Percentiles rank a stretch among this genome's conserved stretches.
Conservation (phyloP, 2,888 invertebrate genomes). For the Oasisia sp. region DNA sequence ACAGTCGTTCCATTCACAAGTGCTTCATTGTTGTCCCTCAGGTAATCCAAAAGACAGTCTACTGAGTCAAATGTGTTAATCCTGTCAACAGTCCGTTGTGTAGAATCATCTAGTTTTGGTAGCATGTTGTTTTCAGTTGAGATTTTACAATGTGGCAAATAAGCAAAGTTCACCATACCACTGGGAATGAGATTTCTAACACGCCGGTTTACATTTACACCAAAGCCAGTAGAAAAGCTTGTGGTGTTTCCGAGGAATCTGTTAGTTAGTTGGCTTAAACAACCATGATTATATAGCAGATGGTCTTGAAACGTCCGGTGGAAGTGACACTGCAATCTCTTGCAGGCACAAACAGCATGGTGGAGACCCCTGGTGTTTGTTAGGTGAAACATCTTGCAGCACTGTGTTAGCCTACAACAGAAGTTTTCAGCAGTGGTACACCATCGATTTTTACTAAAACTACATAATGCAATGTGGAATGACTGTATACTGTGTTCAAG, state of each 20-base stretch:
- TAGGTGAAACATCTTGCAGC: neutral
- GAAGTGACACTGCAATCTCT: neutral
- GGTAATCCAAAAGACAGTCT: neutral
- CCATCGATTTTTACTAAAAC: neutral
- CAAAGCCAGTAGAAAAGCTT: neutral
- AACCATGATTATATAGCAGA: neutral
- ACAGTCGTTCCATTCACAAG: neutral
- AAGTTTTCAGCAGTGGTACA: neutral
- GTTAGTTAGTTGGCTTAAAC: neutral
- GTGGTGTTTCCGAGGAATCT: neutral
- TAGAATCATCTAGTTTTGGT: neutral
- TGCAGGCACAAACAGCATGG: neutral
- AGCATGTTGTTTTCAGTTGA: constrained; percentile 10
- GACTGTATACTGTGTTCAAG: no score
- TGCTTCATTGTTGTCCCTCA: neutral
- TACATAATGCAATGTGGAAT: no score
- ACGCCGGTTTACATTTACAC: neutral
- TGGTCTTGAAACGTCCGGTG: constrained; percentile 12
- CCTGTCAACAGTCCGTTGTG: neutral
- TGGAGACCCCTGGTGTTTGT: neutral
- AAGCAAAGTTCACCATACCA: neutral
- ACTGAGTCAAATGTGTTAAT: neutral
- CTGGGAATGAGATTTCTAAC: neutral
- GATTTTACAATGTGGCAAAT: neutral
- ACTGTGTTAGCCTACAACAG: neutral